Base-by-base conservation (phyloP, 2,888 invertebrate species). In the Cylloceria caligata region DNA sequence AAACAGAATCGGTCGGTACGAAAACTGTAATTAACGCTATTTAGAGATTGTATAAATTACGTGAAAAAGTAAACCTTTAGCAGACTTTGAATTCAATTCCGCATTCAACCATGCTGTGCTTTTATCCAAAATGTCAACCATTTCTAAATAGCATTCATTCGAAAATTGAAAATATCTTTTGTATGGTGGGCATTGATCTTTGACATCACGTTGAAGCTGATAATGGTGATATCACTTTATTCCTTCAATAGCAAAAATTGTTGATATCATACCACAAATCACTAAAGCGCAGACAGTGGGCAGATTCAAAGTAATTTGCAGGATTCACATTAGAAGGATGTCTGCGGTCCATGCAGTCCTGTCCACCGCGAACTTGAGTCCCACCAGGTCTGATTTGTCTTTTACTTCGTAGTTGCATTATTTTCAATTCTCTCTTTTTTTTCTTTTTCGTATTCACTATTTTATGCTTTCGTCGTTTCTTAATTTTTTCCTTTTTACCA, bases 281-380 rank as follows among this genome's bases (percentile, higher is more conserved):
- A 39, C 94, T 94, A 87, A 94, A 94, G 55, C 93, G 92, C 16
- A 94, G 88, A 84, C 94, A 94, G 84, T 94, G 94, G 1, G 94
- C 92, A 74, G 94, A 94, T 78, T 93, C 93, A 71, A 93, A 93
- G 86, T 93, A 94, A 13, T 91, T 91, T 21, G 91, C 89, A 4
- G 93, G 90, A 84, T 94, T 88, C 5, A 89, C 88, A 74, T 92
- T 85, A 3, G 90, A 77, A 0, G 94, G 93, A 27, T 92, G 91
- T 67, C 88, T 89, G 34, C 84, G 86, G 86, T 93, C 92, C 72
- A 90, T 89, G 84, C 94, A 94, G 85, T 93, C 91, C 88, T 94
- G 94, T 9, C 94, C 94, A n/a, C 94, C 94, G 13, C 94, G 90
- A 64, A 87, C 86, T 86, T 93, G 93, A 7, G 89, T 81, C 19